Percentiles rank a stretch among this genome's conserved stretches.
phyloP scores from a whole-genome alignment of 2,113 vertebrate species.

The Oryzias woworae region DNA sequence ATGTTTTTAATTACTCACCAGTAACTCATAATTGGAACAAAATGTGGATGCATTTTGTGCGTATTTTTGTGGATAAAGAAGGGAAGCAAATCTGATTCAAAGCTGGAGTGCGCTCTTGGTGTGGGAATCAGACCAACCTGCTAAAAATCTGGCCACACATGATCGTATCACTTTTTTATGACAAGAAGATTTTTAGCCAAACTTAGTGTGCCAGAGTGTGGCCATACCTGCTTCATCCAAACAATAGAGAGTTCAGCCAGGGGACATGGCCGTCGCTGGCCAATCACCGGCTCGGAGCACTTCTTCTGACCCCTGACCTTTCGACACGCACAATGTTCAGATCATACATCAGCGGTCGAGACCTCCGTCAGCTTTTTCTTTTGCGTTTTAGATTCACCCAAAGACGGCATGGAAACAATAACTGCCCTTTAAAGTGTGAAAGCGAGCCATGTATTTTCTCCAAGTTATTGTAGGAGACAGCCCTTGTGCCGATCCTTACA shows the following conservation, averaged over 20 bases:
- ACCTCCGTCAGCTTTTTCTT: conserved; percentile 55
- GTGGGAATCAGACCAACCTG: conserved; percentile 24
- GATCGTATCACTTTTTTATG: conserved; percentile 50
- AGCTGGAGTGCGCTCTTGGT: background rate
- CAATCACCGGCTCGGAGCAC: conserved; percentile 89
- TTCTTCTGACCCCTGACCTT: conserved; percentile 91
- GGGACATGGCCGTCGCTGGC: conserved; percentile 90
- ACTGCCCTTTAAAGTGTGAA: conserved; percentile 55
- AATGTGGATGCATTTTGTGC: conserved; percentile 23
- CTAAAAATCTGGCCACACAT: conserved; percentile 36
- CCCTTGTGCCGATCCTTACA: conserved; percentile 43
- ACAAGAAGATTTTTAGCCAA: conserved; percentile 29
- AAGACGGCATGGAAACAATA: conserved; percentile 62
- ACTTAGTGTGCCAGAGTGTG: conserved; percentile 66
- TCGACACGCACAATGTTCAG: conserved; percentile 76
- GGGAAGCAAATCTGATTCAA: conserved; percentile 8
- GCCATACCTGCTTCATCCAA: conserved; percentile 81
- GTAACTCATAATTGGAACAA: conserved; percentile 10
- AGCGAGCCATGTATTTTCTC: conserved; percentile 40
- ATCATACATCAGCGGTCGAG: conserved; percentile 70
- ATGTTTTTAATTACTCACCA: background rate
- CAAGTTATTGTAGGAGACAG: conserved; percentile 44
- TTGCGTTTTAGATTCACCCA: conserved; percentile 50
- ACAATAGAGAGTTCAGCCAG: conserved; percentile 90
- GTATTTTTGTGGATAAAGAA: conserved; percentile 25